phyloP scores from a whole-genome alignment of 2,113 vertebrate species.

The Bubo scandiacus region DNA sequence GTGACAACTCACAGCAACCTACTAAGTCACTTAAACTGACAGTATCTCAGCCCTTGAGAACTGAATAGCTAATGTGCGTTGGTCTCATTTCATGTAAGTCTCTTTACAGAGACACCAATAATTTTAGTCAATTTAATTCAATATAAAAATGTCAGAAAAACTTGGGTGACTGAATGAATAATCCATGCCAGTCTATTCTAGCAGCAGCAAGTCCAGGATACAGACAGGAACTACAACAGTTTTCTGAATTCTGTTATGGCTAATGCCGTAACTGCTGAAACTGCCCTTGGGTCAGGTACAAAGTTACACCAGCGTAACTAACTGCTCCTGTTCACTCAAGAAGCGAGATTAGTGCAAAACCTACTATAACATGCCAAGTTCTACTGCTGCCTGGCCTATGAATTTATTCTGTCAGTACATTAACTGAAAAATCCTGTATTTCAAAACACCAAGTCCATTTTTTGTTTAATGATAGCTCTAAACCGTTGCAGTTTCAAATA shows the following conservation, averaged over 20 bases:
- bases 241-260: neutral
- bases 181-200: neutral
- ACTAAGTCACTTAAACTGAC: neutral
- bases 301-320: neutral
- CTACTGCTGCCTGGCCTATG: neutral
- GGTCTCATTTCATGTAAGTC: rapidly evolving
- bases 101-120: neutral
- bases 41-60: neutral
- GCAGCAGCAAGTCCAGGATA: neutral
- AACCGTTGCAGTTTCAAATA: neutral
- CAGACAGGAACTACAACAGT: neutral
- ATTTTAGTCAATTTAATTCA: neutral
- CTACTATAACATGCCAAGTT: neutral
- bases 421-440: neutral
- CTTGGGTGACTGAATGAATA: neutral
- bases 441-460: neutral
- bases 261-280: neutral
- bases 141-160: neutral
- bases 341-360: neutral
- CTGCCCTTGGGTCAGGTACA: neutral
- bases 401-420: neutral
- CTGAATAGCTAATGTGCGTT: neutral
- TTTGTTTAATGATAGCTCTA: neutral
- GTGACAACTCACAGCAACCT: neutral
- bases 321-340: neutral